phyloP scores from a whole-genome alignment of 2,888 invertebrate species.

The Mythimna pallens region DNA sequence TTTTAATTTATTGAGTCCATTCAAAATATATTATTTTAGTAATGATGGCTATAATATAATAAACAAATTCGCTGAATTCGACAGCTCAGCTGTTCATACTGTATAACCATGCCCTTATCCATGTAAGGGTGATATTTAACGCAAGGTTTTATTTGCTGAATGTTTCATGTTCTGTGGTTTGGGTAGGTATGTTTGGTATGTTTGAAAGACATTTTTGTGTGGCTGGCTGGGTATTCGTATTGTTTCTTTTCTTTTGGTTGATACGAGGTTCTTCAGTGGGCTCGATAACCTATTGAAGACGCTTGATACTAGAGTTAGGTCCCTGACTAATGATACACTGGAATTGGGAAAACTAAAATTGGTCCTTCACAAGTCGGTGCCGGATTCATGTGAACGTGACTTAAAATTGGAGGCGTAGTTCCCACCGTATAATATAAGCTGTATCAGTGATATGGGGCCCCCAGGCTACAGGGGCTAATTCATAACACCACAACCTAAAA shows the following conservation, averaged over 20 bases:
- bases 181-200: conserved; percentile 17
- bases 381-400: too few species aligned
- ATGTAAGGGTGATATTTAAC: conserved; percentile 41
- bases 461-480: too few species aligned
- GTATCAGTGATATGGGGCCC: too few species aligned
- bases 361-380: background rate
- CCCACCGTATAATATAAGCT: too few species aligned
- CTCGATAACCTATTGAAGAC: background rate
- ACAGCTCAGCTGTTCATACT: background rate
- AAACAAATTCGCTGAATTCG: too few species aligned
- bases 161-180: conserved; percentile 27
- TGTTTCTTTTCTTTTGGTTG: background rate
- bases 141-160: conserved; percentile 44
- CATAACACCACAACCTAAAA: too few species aligned
- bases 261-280: background rate
- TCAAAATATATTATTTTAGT: too few species aligned
- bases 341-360: background rate
- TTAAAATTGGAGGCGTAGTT: too few species aligned
- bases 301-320: background rate
- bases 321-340: background rate
- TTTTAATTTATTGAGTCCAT: too few species aligned
- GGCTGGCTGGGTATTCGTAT: conserved; percentile 11
- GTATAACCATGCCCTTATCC: conserved; percentile 3
- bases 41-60: too few species aligned
- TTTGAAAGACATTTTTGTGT: conserved; percentile 36